Conservation (phyloP, 35 echinoderm and acorn worm genomes). For the Heliocidaris tuberculata region DNA sequence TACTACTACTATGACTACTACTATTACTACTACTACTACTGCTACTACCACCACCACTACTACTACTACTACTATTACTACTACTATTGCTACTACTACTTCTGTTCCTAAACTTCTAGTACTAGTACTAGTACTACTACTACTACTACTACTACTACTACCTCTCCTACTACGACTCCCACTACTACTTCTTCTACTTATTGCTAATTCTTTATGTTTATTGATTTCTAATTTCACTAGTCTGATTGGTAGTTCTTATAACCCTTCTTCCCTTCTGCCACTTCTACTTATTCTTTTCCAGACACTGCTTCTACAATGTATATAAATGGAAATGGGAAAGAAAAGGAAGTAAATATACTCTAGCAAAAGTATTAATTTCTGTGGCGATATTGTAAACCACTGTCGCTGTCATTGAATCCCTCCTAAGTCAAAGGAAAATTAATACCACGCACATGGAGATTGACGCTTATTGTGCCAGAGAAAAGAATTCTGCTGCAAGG, state of each 20-base stretch:
- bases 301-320: not conserved
- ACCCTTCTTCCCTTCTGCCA: not conserved
- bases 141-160: not conserved
- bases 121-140: not conserved
- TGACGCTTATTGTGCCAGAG: not conserved
- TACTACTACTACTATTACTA: constrained; percentile 28
- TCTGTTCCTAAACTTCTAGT: not conserved
- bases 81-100: constrained; percentile 16
- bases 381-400: constrained; percentile 16
- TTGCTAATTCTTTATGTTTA: not conserved
- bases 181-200: not conserved
- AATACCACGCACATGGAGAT: not conserved
- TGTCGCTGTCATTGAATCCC: not conserved
- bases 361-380: not conserved
- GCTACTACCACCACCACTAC: not conserved
- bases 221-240: not conserved
- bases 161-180: not conserved
- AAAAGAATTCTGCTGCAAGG: not conserved
- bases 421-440: not conserved
- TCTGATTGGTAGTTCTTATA: not conserved
- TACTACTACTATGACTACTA: not conserved
- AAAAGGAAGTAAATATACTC: not conserved
- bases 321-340: not conserved
- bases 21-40: not conserved
- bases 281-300: not conserved